These are phyloP conservation scores for Abramis brama DNA, from an alignment of 2,113 vertebrate genomes.

Conservation along the genomic window DNA sequence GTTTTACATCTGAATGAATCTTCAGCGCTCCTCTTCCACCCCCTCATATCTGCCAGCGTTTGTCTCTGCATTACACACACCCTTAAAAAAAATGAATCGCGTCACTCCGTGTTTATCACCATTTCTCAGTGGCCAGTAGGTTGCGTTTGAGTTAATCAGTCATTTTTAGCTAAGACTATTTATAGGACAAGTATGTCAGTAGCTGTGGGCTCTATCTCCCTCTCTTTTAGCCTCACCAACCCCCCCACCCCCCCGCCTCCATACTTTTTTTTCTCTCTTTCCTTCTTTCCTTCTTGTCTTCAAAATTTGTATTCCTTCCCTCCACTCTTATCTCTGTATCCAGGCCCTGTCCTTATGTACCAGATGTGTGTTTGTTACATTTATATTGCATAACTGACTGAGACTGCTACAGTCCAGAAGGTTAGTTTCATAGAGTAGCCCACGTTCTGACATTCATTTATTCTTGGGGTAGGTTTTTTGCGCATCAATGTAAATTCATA, in stretches of 20 bases:
- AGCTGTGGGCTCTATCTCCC: slow-evolving; percentile 51
- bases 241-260: background rate
- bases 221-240: background rate
- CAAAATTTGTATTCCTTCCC: slow-evolving; percentile 11
- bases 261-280: slow-evolving; percentile 7
- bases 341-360: background rate
- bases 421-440: background rate
- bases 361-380: background rate
- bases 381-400: background rate
- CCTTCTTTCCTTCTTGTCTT: slow-evolving; percentile 2
- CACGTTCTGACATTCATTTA: background rate
- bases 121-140: slow-evolving; percentile 40
- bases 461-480: background rate
- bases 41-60: slow-evolving; percentile 31
- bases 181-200: slow-evolving; percentile 54
- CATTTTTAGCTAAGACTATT: slow-evolving; percentile 57
- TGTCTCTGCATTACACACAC: slow-evolving; percentile 28
- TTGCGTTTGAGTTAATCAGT: slow-evolving; percentile 56
- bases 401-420: background rate
- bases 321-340: background rate
- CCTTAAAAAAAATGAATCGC: slow-evolving; percentile 29
- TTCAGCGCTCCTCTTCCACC: slow-evolving; percentile 32
- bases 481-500: too few relatives aligned
- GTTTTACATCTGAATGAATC: slow-evolving; percentile 45
- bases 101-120: slow-evolving; percentile 38